phyloP scores from a whole-genome alignment of 2,888 invertebrate species.

The Andrena bicolor region DNA sequence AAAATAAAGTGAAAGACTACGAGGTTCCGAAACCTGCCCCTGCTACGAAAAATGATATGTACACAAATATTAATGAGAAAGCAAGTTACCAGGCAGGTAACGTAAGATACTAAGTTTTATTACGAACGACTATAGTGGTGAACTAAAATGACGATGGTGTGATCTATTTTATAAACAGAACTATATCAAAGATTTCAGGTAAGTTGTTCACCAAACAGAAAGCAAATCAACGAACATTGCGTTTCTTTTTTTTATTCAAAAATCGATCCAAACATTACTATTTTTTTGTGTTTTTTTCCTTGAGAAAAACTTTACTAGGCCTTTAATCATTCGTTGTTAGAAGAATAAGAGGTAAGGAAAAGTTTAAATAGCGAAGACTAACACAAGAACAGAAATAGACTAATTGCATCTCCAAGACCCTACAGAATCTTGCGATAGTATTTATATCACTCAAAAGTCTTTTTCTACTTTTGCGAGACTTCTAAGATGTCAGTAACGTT shows the following conservation, averaged over 20 bases:
- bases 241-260: constrained; percentile 2
- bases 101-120: constrained; percentile 34
- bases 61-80: constrained; percentile 27
- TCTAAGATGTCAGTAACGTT: constrained; percentile 28
- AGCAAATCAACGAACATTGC: constrained; percentile 18
- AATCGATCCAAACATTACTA: background rate
- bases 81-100: constrained; percentile 14
- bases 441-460: constrained; percentile 15
- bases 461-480: constrained; percentile 20
- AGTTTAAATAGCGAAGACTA: constrained; percentile 36
- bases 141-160: constrained; percentile 25
- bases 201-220: constrained; percentile 11
- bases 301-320: constrained; percentile 57
- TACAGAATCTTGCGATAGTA: constrained; percentile 9
- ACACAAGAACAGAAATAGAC: constrained; percentile 34
- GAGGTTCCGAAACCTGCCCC: constrained; percentile 27
- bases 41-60: constrained; percentile 34
- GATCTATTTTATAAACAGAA: constrained; percentile 18
- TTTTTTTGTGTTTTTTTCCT: background rate
- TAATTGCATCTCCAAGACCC: constrained; percentile 33
- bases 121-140: constrained; percentile 20
- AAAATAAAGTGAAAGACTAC: constrained; percentile 51
- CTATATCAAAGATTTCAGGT: constrained; percentile 20
- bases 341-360: constrained; percentile 54
- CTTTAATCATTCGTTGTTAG: constrained; percentile 68